Evolutionary conservation across 2,888 invertebrate species (phyloP), one percentile per base, ranked within the genome.

Genomic region (Chesias legatella): DNA sequence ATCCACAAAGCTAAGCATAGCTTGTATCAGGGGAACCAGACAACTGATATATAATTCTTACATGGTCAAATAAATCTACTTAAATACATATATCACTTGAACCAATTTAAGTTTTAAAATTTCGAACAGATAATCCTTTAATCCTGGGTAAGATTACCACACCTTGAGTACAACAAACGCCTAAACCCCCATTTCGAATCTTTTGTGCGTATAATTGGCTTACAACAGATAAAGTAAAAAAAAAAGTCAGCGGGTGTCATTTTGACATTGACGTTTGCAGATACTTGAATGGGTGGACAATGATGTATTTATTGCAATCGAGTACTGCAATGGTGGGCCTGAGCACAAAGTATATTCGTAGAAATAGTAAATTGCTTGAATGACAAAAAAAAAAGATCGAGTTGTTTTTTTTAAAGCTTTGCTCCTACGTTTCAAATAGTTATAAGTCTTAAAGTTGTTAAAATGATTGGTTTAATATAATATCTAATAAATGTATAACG

Each of bases 121-220:
- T 20, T 20, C 27, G n/a, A 37, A 43, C 22, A 33, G 27, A 43
- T 58, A 68, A 69, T 54, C 51, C 47, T 30, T 53, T 64, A 42
- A 60, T 43, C 53, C 58, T 37, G 46, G 45, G 58, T 34, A 33
- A 61, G 73, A 76, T 77, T 73, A 76, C 51, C 30, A 64, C 74
- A 73, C 75, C 67, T 71, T 60, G 51, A 42, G 43, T 45, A 62
- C 78, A 78, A 77, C 67, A 70, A 45, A 53, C 60, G 17, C 17
- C 11, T 37, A 63, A 75, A 73, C 56, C 63, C 62, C 36, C 38
- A 56, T 62, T 67, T 67, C 55, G 41, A 63, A 42, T 40, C 77
- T 73, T 73, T 82, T 82, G 74, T 78, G 38, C 29, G 24, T 26
- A 37, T 75, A 77, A 70, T 75, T 69, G 70, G 63, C 65, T 70